A percentile compares a stretch with the other conserved stretches of the same genome.
These are phyloP conservation scores for Tetranychus piercei DNA, from an alignment of 2,888 invertebrate genomes.

Conservation along the genomic window DNA sequence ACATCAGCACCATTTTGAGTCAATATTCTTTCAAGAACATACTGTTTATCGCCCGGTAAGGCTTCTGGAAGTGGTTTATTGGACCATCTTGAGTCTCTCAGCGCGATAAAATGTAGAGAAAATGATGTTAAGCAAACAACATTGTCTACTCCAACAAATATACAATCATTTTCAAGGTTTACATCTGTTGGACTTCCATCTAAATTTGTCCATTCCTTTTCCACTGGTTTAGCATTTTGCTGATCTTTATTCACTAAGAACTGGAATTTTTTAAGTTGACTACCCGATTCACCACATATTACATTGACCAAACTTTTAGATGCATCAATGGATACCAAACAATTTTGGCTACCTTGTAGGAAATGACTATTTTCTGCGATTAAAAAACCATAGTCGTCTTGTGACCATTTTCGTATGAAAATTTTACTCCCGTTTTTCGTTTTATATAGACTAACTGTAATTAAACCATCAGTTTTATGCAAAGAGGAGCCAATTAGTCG, in stretches of 20 bases:
- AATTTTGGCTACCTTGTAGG: background rate
- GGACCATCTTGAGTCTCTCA: background rate
- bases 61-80: conserved; percentile 5
- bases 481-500: background rate
- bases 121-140: background rate
- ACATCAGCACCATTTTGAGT: background rate
- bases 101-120: background rate
- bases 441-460: background rate
- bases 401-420: background rate
- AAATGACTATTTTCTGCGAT: background rate
- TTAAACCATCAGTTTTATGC: conserved; percentile 8
- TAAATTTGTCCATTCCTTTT: background rate
- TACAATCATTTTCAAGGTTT: background rate
- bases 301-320: background rate
- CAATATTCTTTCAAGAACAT: background rate
- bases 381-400: conserved; percentile 10
- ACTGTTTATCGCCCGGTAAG: background rate
- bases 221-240: background rate
- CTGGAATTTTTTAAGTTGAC: background rate
- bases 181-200: background rate
- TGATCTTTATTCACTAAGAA: background rate
- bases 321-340: background rate
- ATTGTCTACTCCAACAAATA: background rate
- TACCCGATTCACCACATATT: background rate
- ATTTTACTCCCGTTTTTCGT: background rate